Evolutionary conservation across 1,140 invertebrate genomes (phyloP).

Genomic region (Pseudomyrmex pallidus): DNA sequence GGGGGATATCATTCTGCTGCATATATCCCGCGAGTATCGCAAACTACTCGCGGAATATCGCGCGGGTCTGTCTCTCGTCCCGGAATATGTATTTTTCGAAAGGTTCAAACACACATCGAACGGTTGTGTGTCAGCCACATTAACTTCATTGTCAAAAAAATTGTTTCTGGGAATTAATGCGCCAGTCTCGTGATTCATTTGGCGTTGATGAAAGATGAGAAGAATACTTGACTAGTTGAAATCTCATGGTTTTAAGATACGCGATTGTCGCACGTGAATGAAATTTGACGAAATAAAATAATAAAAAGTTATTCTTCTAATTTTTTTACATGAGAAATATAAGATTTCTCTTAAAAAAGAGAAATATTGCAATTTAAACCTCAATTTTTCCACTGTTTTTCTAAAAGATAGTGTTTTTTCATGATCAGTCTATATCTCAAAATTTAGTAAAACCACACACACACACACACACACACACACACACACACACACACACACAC

Average conservation of each 20-base stretch:
- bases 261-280: background rate
- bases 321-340: too few species aligned
- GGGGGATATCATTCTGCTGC: slow-evolving; percentile 50
- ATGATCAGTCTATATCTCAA: background rate
- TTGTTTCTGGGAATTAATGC: slow-evolving; percentile 21
- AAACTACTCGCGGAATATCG: slow-evolving; percentile 8
- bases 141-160: slow-evolving; percentile 30
- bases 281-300: background rate
- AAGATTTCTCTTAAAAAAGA: too few species aligned
- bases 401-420: too few species aligned
- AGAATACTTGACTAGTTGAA: background rate
- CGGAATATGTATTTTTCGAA: slow-evolving; percentile 16
- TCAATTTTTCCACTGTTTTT: too few species aligned
- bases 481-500: too few species aligned
- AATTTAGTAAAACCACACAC: too few species aligned
- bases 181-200: slow-evolving; percentile 18
- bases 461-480: too few species aligned
- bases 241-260: background rate
- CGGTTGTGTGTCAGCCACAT: slow-evolving; percentile 10
- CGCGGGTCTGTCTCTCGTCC: background rate
- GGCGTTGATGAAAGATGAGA: background rate
- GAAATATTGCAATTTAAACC: too few species aligned
- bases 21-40: slow-evolving; percentile 4
- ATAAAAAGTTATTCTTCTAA: too few species aligned
- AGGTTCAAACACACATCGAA: slow-evolving; percentile 40